Percentiles rank a stretch among this genome's conserved stretches.
These are phyloP conservation scores for Fistularia commersonii DNA, from an alignment of 2,797 vertebrate genomes.

Conservation along the genomic window DNA sequence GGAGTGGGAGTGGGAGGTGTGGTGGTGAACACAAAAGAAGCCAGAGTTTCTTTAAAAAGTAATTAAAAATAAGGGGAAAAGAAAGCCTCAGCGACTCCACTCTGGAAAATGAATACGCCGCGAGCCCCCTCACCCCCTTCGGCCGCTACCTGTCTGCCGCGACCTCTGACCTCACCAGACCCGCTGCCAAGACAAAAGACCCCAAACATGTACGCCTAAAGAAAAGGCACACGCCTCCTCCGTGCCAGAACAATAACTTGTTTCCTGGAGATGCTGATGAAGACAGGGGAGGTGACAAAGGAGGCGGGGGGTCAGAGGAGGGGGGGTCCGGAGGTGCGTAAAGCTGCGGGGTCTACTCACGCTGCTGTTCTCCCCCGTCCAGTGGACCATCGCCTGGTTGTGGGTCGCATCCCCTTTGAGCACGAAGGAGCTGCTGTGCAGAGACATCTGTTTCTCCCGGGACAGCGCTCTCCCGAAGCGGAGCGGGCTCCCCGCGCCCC, in stretches of 20 bases:
- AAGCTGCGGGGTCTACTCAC: conserved; percentile 77
- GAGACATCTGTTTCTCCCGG: conserved; percentile 78
- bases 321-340: conserved; percentile 29
- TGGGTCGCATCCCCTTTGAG: conserved; percentile 94
- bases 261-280: conserved; percentile 16
- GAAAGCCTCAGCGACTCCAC: conserved; percentile 10
- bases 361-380: conserved; percentile 99
- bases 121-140: too few species aligned
- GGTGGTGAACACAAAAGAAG: too few species aligned
- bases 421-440: conserved; percentile 95
- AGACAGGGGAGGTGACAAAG: conserved; percentile 43
- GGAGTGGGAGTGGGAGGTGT: too few species aligned
- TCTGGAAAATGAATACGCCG: neutral
- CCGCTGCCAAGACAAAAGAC: too few species aligned
- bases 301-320: conserved; percentile 4
- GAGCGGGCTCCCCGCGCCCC: conserved; percentile 34
- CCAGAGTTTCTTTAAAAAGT: too few species aligned
- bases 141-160: too few species aligned
- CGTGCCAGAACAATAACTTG: conserved; percentile 49
- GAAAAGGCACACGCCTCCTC: neutral
- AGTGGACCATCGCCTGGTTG: conserved; percentile 99
- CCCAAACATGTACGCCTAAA: neutral
- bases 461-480: conserved; percentile 74
- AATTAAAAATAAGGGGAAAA: too few species aligned
- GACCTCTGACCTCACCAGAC: too few species aligned